phyloP scores from a whole-genome alignment of 2,113 vertebrate species.

The Fulica atra region DNA sequence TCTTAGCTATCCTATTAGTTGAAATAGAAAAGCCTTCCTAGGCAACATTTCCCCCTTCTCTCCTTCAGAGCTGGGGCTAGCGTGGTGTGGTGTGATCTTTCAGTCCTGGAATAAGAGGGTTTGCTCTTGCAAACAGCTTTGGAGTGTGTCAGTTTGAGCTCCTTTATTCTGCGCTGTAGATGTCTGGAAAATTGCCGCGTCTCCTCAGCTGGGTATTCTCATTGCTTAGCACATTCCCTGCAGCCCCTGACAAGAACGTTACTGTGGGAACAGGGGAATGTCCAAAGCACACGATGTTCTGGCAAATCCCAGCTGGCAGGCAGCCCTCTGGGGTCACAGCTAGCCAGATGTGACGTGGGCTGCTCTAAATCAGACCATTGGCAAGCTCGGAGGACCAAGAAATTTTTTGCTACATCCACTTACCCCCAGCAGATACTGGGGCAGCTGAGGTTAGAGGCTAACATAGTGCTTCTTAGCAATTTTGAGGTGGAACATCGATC shows the following conservation, averaged over 20 bases:
- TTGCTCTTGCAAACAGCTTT: background rate
- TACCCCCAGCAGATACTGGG: conserved; percentile 53
- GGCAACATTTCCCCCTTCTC: background rate
- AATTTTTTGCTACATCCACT: conserved; percentile 46
- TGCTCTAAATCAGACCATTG: conserved; percentile 32
- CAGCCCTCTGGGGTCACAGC: conserved; percentile 49
- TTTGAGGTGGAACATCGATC: conserved; percentile 3
- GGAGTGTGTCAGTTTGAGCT: background rate
- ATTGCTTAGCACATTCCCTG: conserved; percentile 52
- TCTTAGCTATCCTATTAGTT: background rate
- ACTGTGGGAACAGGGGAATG: conserved; percentile 62
- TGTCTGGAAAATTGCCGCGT: background rate
- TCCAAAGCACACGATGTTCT: conserved; percentile 63
- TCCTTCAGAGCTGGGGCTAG: background rate
- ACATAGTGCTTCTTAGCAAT: background rate
- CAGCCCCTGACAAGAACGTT: background rate
- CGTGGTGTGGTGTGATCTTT: background rate
- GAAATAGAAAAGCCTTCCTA: background rate
- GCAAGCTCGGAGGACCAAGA: background rate
- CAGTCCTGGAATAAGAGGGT: background rate
- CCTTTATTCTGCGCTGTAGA: background rate
- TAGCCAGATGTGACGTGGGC: conserved; percentile 10
- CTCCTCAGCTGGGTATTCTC: conserved; percentile 57
- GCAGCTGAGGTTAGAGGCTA: conserved; percentile 55
- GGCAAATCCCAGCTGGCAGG: conserved; percentile 63